These are phyloP conservation scores for Tachystola acroxantha DNA, from an alignment of 2,888 invertebrate species.

Conservation along the genomic window DNA sequence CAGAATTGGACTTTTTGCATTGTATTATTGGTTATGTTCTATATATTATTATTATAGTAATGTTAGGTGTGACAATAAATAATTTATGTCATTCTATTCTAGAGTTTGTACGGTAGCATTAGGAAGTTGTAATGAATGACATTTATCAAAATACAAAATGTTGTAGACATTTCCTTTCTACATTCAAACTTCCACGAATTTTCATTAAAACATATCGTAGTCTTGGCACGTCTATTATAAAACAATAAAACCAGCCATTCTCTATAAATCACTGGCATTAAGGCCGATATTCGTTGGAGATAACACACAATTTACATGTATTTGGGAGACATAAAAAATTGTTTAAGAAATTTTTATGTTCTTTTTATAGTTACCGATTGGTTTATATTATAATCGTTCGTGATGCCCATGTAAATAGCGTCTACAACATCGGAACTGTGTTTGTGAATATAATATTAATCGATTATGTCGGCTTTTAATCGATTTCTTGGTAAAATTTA, in stretches of 20 bases:
- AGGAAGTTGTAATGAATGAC: no score
- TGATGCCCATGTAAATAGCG: conserved; percentile 10
- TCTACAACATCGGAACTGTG: conserved; percentile 11
- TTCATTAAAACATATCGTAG: background rate
- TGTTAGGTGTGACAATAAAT: no score
- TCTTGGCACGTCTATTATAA: conserved; percentile 17
- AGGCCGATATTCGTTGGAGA: conserved; percentile 18
- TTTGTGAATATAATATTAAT: conserved; percentile 25
- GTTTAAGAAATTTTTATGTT: conserved; percentile 33
- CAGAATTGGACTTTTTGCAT: no score
- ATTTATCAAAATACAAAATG: no score
- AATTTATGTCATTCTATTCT: no score
- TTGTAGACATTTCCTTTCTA: no score
- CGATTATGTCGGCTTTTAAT: conserved; percentile 24
- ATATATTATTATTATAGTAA: no score
- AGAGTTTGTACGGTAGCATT: no score
- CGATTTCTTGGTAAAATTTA: conserved; percentile 4
- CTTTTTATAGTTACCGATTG: conserved; percentile 26
- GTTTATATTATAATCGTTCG: conserved; percentile 1
- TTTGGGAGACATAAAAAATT: conserved; percentile 24
- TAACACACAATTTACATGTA: conserved; percentile 19
- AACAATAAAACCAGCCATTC: conserved; percentile 30
- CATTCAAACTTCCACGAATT: background rate
- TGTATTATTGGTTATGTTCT: no score
- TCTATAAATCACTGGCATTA: conserved; percentile 32